Percentiles rank a stretch among this genome's conserved stretches.
These are phyloP conservation scores for western clawed frog (Xenopus tropicalis) DNA, from an alignment of 2,113 vertebrate genomes.

Conservation along the genomic window DNA sequence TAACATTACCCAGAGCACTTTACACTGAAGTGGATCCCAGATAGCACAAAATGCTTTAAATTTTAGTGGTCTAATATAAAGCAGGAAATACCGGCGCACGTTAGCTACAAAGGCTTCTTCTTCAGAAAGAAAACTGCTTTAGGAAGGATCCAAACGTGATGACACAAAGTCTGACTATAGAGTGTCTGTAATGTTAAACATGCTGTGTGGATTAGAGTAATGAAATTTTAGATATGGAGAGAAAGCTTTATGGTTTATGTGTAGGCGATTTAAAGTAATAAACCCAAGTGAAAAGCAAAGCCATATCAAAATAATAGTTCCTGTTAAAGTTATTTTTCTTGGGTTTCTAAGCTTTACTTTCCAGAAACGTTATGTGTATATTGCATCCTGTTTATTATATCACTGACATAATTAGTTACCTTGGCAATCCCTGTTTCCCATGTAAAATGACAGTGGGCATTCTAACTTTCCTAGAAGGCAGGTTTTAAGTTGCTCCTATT, in stretches of 20 bases:
- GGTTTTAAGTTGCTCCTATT: neutral
- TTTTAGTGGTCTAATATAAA: too few relatives aligned
- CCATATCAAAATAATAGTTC: neutral
- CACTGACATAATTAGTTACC: conserved; percentile 11
- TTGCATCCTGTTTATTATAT: conserved; percentile 24
- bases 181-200: neutral
- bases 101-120: too few relatives aligned
- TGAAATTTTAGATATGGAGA: conserved; percentile 15
- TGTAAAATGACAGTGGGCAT: neutral
- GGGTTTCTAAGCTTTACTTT: neutral
- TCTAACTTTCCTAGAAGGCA: conserved; percentile 5
- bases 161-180: too few relatives aligned
- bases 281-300: neutral
- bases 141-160: too few relatives aligned
- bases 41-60: too few relatives aligned
- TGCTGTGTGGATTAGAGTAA: conserved; percentile 13
- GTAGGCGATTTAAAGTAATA: conserved; percentile 5
- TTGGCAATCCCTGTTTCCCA: conserved; percentile 7
- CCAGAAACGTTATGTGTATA: neutral
- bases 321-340: neutral
- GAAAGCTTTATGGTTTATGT: conserved; percentile 7
- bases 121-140: too few relatives aligned
- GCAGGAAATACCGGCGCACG: too few relatives aligned
- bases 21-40: too few relatives aligned
- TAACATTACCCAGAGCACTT: too few relatives aligned